These are phyloP conservation scores for Carettochelys insculpta DNA, from an alignment of 2,113 vertebrate species.

Conservation along the genomic window DNA sequence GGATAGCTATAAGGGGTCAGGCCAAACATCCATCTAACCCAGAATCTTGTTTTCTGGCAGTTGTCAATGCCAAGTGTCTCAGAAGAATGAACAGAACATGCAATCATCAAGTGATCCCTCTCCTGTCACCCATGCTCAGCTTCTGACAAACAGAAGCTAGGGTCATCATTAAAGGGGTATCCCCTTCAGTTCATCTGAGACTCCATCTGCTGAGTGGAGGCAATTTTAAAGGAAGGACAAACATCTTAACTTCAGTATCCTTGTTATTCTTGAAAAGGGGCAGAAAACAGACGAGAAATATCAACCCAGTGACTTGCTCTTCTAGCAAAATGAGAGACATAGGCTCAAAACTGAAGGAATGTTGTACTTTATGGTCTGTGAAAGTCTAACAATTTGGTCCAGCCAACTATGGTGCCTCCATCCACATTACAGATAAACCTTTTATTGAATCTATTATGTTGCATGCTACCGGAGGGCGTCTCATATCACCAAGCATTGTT, in stretches of 20 bases:
- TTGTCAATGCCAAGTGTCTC: no score
- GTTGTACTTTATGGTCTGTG: rapidly evolving
- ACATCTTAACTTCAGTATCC: background rate
- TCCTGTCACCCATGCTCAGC: no score
- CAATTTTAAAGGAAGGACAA: background rate
- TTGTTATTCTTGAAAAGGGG: background rate
- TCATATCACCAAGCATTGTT: background rate
- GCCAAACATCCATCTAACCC: no score
- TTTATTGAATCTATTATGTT: background rate
- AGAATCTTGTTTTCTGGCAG: no score
- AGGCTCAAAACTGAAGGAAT: background rate
- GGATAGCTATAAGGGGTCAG: no score
- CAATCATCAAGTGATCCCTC: no score
- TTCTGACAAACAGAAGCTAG: no score
- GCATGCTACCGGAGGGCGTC: background rate
- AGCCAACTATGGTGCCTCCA: background rate
- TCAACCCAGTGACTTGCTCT: background rate
- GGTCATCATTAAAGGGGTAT: no score
- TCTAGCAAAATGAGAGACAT: background rate
- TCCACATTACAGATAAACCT: background rate
- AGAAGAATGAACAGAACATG: no score
- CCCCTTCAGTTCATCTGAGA: background rate
- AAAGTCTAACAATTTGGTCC: background rate
- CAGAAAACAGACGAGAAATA: background rate
- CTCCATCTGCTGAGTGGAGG: background rate